phyloP scores from a whole-genome alignment of 2,797 vertebrate genomes.

The Coilia nasus region DNA sequence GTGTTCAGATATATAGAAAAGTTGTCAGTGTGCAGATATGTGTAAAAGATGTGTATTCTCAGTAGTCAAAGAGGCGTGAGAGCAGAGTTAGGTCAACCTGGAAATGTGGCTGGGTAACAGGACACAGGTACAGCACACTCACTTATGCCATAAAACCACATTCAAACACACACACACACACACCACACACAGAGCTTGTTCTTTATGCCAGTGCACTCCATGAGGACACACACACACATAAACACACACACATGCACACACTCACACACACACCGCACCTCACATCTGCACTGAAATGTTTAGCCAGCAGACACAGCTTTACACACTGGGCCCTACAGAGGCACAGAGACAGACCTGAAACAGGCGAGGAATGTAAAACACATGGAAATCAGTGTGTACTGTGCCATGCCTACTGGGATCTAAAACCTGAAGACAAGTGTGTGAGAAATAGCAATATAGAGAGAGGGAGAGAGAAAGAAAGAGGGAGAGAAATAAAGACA shows the following conservation, averaged over 20 bases:
- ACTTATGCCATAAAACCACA: background rate
- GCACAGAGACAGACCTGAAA: background rate
- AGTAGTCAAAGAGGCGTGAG: background rate
- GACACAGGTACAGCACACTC: background rate
- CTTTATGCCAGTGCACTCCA: no score
- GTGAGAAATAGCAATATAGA: background rate
- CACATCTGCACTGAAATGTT: background rate
- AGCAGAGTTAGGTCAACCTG: background rate
- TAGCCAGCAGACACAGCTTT: background rate
- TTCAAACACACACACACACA: constrained; percentile 1
- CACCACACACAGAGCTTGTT: background rate
- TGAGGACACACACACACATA: background rate
- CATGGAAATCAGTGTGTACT: background rate
- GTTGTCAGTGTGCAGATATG: no score
- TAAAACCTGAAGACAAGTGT: background rate
- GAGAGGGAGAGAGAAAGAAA: background rate
- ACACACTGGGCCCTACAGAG: background rate
- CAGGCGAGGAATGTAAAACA: background rate
- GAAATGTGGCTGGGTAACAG: background rate
- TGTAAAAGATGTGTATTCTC: no score
- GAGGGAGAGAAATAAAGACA: background rate
- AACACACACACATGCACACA: no score
- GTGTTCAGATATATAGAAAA: no score
- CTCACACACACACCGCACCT: no score
- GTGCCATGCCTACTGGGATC: background rate